phyloP scores from a whole-genome alignment of 1,140 invertebrate genomes.

The Dufourea novaeangliae region DNA sequence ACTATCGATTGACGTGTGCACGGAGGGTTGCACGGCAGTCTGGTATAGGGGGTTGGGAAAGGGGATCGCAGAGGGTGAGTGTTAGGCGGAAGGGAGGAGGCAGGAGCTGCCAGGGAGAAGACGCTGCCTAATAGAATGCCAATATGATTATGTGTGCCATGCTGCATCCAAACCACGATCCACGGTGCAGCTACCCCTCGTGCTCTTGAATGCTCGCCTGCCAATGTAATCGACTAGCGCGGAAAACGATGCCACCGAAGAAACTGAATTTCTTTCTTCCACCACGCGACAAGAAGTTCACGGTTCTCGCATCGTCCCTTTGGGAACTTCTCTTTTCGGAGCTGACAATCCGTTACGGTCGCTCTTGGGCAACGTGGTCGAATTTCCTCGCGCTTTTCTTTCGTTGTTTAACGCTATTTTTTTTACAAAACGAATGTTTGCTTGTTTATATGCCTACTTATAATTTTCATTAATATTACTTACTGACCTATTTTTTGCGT shows the following conservation, averaged over 20 bases:
- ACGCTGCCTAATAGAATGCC: conserved; percentile 77
- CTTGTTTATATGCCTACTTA: too few relatives aligned
- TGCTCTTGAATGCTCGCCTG: conserved; percentile 53
- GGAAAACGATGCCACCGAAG: conserved; percentile 20
- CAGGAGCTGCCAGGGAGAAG: conserved; percentile 68
- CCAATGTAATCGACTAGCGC: conserved; percentile 44
- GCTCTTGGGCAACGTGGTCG: neutral
- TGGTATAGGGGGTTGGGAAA: conserved; percentile 37
- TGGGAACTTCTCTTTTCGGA: neutral
- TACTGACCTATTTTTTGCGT: too few relatives aligned
- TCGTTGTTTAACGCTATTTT: too few relatives aligned
- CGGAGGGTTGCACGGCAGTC: conserved; percentile 58
- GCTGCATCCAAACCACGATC: conserved; percentile 74
- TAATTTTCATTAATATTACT: too few relatives aligned
- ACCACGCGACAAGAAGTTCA: conserved; percentile 17
- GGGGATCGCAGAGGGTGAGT: conserved; percentile 39
- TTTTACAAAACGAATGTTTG: too few relatives aligned
- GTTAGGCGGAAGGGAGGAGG: conserved; percentile 67
- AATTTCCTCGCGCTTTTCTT: neutral
- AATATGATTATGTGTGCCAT: conserved; percentile 77
- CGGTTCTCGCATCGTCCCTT: neutral
- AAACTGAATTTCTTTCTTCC: conserved; percentile 45
- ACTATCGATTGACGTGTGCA: conserved; percentile 75
- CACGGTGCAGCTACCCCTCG: conserved; percentile 50
- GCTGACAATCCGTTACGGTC: neutral